phyloP scores from a whole-genome alignment of 2,113 vertebrate species.

The Gopherus flavomarginatus region DNA sequence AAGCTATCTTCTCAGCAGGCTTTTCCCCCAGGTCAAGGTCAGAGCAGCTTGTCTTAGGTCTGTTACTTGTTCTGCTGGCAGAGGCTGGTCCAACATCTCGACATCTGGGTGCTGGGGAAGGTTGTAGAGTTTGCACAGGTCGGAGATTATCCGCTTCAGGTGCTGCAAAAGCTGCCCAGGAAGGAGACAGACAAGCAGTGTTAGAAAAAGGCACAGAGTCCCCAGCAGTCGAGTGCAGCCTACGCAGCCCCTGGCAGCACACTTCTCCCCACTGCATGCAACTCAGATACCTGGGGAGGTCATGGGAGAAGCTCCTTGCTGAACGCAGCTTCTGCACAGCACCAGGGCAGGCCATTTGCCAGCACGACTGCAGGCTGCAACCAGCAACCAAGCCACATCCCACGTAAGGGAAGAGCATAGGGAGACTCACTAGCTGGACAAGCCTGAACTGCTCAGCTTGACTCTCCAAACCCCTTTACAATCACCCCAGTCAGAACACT shows the following conservation, averaged over 20 bases:
- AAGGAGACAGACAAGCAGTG: background rate
- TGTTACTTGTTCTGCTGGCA: constrained; percentile 91
- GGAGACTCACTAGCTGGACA: background rate
- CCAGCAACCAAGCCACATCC: background rate
- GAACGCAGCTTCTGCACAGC: background rate
- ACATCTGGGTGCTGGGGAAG: constrained; percentile 97
- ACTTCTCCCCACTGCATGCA: fast-evolving
- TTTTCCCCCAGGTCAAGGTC: background rate
- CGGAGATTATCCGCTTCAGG: constrained; percentile 96
- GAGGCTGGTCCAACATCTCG: constrained; percentile 97
- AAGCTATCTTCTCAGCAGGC: background rate
- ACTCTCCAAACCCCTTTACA: fast-evolving
- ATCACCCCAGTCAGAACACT: background rate
- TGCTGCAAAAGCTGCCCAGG: constrained; percentile 90
- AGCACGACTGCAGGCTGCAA: background rate
- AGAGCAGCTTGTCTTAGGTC: too few species aligned
- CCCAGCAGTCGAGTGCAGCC: fast-evolving
- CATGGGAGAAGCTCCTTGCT: background rate
- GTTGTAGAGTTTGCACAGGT: constrained; percentile 97
- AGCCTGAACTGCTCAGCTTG: background rate
- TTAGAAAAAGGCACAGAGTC: background rate
- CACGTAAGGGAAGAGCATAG: background rate
- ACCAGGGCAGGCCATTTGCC: fast-evolving
- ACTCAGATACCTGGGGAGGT: fast-evolving
- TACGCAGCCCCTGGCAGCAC: fast-evolving